Evolutionary conservation across 2,888 invertebrate species (phyloP).

Genomic region (Belgica antarctica): DNA sequence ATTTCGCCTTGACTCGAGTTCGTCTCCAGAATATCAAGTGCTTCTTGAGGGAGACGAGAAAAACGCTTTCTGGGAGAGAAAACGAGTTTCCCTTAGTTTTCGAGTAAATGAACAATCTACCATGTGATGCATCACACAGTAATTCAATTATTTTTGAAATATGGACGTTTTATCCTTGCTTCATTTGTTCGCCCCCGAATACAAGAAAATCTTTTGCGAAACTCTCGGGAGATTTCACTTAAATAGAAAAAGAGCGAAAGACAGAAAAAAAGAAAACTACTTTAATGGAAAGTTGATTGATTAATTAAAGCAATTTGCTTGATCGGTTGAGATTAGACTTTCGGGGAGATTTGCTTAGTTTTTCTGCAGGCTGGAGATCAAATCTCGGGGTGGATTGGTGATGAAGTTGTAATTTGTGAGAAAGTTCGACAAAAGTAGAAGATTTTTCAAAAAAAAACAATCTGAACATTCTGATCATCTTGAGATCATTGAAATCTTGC

Average conservation of each 20-base stretch:
- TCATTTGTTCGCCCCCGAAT: not conserved
- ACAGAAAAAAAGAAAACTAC: not conserved
- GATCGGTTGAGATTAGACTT: conserved; percentile 48
- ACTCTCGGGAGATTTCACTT: conserved; percentile 10
- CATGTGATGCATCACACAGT: conserved; percentile 17
- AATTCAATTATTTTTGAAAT: conserved; percentile 35
- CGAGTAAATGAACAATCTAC: conserved; percentile 14
- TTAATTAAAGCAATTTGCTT: conserved; percentile 61
- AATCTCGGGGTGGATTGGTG: not conserved
- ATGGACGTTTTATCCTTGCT: not conserved
- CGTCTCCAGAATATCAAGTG: conserved; percentile 20
- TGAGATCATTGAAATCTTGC: too few relatives aligned
- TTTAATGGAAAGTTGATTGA: conserved; percentile 55
- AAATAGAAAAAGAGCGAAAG: too few relatives aligned
- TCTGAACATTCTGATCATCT: not conserved
- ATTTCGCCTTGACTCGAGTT: conserved; percentile 7
- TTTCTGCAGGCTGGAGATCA: not conserved
- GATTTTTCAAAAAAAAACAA: too few relatives aligned
- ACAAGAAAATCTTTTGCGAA: conserved; percentile 14
- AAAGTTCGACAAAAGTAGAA: too few relatives aligned
- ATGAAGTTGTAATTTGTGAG: not conserved
- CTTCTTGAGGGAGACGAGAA: not conserved
- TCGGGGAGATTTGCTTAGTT: not conserved
- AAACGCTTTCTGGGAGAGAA: too few relatives aligned
- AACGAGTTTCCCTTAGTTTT: conserved; percentile 6